Evolutionary conservation across 2,113 vertebrate genomes (phyloP).

Genomic region (Serilophus lunatus): DNA sequence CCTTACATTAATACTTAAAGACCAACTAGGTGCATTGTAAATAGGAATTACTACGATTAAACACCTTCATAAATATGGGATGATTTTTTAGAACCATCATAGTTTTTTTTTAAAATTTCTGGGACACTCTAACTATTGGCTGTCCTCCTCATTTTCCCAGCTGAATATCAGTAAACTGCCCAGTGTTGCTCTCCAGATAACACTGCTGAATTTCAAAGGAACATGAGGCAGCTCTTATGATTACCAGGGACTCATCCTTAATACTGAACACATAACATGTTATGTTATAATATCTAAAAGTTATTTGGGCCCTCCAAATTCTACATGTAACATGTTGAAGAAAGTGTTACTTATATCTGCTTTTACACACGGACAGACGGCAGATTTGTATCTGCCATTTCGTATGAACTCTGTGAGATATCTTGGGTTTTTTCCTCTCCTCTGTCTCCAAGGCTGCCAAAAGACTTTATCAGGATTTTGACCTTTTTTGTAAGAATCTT

Average conservation of each 20-base stretch:
- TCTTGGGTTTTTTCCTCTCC: neutral
- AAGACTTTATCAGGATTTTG: neutral
- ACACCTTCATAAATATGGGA: neutral
- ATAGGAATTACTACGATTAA: neutral
- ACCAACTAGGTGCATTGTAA: neutral
- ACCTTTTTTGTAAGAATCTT: neutral
- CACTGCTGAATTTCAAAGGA: neutral
- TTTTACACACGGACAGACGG: neutral
- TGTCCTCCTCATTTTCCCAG: neutral
- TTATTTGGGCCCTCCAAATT: neutral
- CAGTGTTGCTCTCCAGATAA: neutral
- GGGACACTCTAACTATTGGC: neutral
- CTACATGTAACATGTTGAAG: neutral
- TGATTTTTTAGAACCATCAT: neutral
- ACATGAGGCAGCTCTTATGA: neutral
- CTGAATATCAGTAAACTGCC: neutral
- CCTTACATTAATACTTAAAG: neutral
- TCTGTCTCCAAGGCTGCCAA: neutral
- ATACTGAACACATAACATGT: neutral
- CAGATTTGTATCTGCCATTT: neutral
- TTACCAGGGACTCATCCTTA: neutral
- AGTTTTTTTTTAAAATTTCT: neutral
- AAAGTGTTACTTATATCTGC: neutral
- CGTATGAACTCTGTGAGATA: neutral
- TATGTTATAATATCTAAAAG: too few relatives aligned